Percentiles rank a stretch among this genome's conserved stretches.
Conservation (phyloP, 2,797 vertebrate species). For the Buceros bicornis region DNA sequence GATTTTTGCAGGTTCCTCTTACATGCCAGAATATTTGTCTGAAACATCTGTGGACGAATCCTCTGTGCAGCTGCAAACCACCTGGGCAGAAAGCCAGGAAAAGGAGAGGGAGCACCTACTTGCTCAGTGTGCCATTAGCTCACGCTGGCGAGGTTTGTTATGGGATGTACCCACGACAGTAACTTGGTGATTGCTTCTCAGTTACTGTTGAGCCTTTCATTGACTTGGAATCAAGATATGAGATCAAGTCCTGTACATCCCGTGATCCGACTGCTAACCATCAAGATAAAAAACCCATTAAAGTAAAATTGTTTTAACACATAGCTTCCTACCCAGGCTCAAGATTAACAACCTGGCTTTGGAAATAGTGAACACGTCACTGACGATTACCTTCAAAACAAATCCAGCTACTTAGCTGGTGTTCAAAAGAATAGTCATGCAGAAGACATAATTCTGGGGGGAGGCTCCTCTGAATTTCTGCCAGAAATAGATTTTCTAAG, state of each 20-base stretch:
- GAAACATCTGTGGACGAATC: not conserved
- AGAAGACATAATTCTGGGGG: not conserved
- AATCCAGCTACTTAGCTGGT: not conserved
- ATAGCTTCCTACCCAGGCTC: not conserved
- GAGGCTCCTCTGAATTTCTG: not conserved
- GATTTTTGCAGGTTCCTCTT: not conserved
- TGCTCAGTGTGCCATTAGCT: not conserved
- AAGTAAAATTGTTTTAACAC: not conserved
- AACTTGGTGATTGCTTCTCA: not conserved
- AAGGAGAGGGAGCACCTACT: not conserved
- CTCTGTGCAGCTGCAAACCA: not conserved
- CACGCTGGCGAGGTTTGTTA: not conserved
- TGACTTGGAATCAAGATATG: not conserved
- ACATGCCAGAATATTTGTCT: not conserved
- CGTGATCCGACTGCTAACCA: not conserved
- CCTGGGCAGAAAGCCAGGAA: not conserved
- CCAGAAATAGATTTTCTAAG: not conserved
- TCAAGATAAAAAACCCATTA: not conserved
- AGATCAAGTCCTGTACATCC: not conserved
- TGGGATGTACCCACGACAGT: rapidly evolving
- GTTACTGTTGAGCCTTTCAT: not conserved
- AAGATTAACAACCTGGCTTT: not conserved
- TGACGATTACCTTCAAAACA: not conserved
- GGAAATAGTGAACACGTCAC: not conserved
- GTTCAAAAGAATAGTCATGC: not conserved